A percentile compares a stretch with the other conserved stretches of the same genome.
phyloP scores from a whole-genome alignment of 2,888 invertebrate genomes.

The Teleogryllus oceanicus region DNA sequence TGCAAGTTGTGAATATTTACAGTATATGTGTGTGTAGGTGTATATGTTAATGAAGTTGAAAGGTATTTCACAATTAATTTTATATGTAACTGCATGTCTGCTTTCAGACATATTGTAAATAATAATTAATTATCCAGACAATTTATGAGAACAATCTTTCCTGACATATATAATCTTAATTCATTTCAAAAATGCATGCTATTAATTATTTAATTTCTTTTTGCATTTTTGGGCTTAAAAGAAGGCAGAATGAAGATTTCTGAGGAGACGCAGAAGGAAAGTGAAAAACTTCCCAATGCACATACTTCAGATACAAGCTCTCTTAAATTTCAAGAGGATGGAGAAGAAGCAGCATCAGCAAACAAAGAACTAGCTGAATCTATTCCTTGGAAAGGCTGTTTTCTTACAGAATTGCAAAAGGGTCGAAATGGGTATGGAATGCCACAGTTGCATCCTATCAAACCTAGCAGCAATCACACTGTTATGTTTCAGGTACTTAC shows the following conservation, averaged over 20 bases:
- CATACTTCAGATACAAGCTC: not conserved
- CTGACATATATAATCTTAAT: too few relatives aligned
- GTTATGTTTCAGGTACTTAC: conserved; percentile 57
- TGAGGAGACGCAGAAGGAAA: not conserved
- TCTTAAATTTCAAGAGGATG: not conserved
- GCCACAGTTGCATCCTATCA: conserved; percentile 51
- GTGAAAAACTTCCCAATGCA: not conserved
- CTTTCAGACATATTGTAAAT: too few relatives aligned
- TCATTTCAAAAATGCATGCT: too few relatives aligned
- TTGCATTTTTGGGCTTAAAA: not conserved
- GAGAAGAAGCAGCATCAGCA: not conserved
- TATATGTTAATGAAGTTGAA: not conserved
- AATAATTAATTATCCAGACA: too few relatives aligned
- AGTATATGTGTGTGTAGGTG: not conserved
- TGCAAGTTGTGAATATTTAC: not conserved
- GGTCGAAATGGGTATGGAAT: conserved; percentile 19
- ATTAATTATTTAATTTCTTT: not conserved
- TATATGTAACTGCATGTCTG: too few relatives aligned
- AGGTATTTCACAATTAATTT: not conserved
- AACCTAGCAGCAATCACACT: conserved; percentile 59
- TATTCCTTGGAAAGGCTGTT: conserved; percentile 18
- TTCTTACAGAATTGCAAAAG: not conserved
- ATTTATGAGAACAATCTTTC: too few relatives aligned
- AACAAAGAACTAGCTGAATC: not conserved
- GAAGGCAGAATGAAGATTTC: not conserved